Conservation (phyloP, 2,888 invertebrate genomes). For the Achlya flavicornis region DNA sequence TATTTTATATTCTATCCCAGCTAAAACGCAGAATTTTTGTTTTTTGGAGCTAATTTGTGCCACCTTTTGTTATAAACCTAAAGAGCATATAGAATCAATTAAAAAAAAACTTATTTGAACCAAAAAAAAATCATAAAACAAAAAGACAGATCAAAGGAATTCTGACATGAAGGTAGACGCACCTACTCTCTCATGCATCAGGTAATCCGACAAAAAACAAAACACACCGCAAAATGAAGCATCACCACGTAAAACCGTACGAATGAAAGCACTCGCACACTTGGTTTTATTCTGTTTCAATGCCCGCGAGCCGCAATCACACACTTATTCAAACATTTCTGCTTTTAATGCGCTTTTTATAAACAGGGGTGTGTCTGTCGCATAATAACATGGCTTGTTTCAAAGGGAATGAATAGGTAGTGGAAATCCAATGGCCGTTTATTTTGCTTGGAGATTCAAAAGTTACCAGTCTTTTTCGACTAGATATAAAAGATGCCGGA, state of each 20-base stretch:
- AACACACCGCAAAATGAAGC: slow-evolving; percentile 8
- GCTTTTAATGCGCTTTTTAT: slow-evolving; percentile 66
- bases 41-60: too few species aligned
- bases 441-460: slow-evolving; percentile 3
- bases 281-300: slow-evolving; percentile 28
- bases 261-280: slow-evolving; percentile 14
- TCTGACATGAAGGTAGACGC: neutral
- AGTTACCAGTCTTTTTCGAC: too few species aligned
- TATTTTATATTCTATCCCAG: too few species aligned
- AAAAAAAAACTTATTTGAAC: too few species aligned
- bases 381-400: slow-evolving; percentile 59
- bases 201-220: slow-evolving; percentile 12
- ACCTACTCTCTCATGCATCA: slow-evolving; percentile 4
- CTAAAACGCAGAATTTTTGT: too few species aligned
- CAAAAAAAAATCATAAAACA: neutral
- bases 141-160: slow-evolving; percentile 1
- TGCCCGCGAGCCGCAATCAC: slow-evolving; percentile 67
- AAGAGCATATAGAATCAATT: too few species aligned
- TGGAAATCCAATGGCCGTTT: neutral
- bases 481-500: too few species aligned
- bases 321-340: slow-evolving; percentile 80
- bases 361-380: slow-evolving; percentile 55
- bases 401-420: slow-evolving; percentile 43
- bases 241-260: neutral
- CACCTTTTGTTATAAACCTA: too few species aligned